Percentiles rank a stretch among this genome's conserved stretches.
phyloP scores from a whole-genome alignment of 2,797 vertebrate genomes.

The Picus viridis region DNA sequence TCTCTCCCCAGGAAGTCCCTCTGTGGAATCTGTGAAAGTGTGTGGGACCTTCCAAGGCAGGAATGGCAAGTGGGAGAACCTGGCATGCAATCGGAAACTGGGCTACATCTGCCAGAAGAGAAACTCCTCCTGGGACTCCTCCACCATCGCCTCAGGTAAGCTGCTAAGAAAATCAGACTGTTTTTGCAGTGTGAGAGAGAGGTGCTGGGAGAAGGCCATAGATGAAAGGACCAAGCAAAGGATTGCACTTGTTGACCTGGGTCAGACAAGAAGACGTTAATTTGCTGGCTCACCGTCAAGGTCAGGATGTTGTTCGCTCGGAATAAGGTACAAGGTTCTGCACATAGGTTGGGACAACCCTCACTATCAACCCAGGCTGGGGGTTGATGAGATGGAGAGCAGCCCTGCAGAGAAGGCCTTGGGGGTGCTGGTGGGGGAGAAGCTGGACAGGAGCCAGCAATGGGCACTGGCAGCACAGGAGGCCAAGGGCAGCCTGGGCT shows the following conservation, averaged over 20 bases:
- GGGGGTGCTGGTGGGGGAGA: too few relatives aligned
- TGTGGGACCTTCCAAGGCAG: conserved; percentile 89
- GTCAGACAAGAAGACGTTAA: background rate
- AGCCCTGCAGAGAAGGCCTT: too few relatives aligned
- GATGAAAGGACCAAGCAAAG: background rate
- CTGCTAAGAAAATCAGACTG: background rate
- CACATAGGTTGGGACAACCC: too few relatives aligned
- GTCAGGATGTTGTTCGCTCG: background rate
- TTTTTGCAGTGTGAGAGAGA: background rate
- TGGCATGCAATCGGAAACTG: conserved; percentile 83
- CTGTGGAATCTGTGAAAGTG: conserved; percentile 83
- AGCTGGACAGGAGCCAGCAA: too few relatives aligned
- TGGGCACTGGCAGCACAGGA: too few relatives aligned
- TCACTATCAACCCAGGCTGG: too few relatives aligned
- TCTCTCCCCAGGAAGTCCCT: conserved; percentile 85
- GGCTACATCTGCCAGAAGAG: conserved; percentile 93
- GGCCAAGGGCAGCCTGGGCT: too few relatives aligned
- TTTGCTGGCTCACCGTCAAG: background rate
- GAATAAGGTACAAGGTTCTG: background rate
- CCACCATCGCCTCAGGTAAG: conserved; percentile 76
- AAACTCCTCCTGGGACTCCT: conserved; percentile 80
- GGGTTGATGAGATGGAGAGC: too few relatives aligned
- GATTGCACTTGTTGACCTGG: background rate
- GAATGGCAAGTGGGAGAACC: conserved; percentile 91
- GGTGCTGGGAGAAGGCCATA: background rate